Percentiles rank a stretch among this genome's conserved stretches.
Evolutionary conservation across 2,888 invertebrate genomes (phyloP).

Genomic region (Cartodere bifasciata): DNA sequence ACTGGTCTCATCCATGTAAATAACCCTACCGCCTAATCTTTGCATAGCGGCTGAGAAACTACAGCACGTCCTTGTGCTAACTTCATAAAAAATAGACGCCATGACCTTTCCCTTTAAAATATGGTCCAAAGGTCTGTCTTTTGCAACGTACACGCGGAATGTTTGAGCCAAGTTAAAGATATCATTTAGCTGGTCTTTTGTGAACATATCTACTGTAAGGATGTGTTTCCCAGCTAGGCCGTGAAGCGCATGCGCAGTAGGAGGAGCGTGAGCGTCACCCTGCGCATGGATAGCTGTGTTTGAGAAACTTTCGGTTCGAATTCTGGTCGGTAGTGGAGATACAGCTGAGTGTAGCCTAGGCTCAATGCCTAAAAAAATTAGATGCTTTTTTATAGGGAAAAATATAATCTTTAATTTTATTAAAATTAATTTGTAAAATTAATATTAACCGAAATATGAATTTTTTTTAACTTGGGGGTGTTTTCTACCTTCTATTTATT

Average conservation of each 20-base stretch:
- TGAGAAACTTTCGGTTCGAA: conserved; percentile 24
- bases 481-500: too few species aligned
- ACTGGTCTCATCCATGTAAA: conserved; percentile 77
- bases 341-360: too few species aligned
- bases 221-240: conserved; percentile 64
- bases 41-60: conserved; percentile 97
- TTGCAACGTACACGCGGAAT: conserved; percentile 68
- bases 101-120: conserved; percentile 85
- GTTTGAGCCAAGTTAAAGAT: conserved; percentile 89
- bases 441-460: too few species aligned
- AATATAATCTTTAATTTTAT: too few species aligned
- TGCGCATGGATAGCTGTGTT: conserved; percentile 24
- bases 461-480: too few species aligned
- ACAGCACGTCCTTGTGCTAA: conserved; percentile 89
- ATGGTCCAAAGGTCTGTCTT: conserved; percentile 74
- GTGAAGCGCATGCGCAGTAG: conserved; percentile 28
- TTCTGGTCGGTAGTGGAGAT: conserved; percentile 24
- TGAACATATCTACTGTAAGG: conserved; percentile 74
- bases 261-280: conserved; percentile 18
- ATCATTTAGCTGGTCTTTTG: conserved; percentile 79
- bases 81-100: conserved; percentile 96
- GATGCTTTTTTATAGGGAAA: too few species aligned
- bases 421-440: too few species aligned
- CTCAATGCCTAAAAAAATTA: too few species aligned
- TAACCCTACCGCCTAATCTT: conserved; percentile 84